Evolutionary conservation across 2,888 invertebrate genomes (phyloP).

Genomic region (Sepioteuthis lessoniana): DNA sequence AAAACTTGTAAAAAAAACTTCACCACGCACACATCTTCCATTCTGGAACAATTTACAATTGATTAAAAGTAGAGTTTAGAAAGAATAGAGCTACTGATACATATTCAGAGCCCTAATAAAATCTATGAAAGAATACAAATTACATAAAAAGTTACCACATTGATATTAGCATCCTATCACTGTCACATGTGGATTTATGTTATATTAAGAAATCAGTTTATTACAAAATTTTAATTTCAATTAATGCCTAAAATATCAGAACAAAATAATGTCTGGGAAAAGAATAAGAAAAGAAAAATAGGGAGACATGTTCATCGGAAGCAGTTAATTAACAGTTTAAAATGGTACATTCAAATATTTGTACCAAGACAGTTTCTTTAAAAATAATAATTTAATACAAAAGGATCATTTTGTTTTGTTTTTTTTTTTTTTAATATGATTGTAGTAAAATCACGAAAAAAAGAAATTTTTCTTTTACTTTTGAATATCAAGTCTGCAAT

Average conservation of each 20-base stretch:
- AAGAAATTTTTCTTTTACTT: not conserved
- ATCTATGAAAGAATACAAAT: not conserved
- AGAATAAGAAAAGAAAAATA: not conserved
- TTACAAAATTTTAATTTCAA: not conserved
- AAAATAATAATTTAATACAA: not conserved
- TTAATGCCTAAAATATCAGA: not conserved
- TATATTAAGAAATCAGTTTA: not conserved
- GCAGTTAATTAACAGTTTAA: not conserved
- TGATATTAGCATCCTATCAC: not conserved
- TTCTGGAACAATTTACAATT: not conserved
- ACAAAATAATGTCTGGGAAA: not conserved
- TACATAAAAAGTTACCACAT: not conserved
- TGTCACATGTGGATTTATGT: too few species aligned
- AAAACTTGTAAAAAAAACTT: conserved; percentile 18
- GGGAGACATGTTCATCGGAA: not conserved
- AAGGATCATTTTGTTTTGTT: not conserved
- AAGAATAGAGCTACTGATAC: not conserved
- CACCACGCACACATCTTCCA: not conserved
- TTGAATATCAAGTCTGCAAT: not conserved
- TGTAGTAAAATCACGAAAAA: not conserved
- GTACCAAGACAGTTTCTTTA: not conserved
- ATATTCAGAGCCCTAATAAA: not conserved
- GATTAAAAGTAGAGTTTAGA: not conserved
- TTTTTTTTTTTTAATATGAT: not conserved
- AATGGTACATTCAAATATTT: not conserved